Evolutionary conservation across 2,797 vertebrate species (phyloP).

Genomic region (Spondyliosoma cantharus): DNA sequence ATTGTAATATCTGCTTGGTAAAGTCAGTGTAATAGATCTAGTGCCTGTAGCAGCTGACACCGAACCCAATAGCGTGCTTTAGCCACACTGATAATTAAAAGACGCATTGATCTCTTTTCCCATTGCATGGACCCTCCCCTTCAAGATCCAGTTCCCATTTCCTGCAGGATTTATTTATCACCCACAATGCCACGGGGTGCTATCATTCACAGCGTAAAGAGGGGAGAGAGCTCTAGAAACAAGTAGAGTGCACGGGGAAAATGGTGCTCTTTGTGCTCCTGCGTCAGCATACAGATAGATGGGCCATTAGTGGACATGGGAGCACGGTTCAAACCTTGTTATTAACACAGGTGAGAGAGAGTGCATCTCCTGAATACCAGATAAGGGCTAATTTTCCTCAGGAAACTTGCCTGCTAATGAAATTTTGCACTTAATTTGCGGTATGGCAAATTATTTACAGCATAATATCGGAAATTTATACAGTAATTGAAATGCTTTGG

Average conservation of each 20-base stretch:
- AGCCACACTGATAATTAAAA: conserved; percentile 83
- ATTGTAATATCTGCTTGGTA: conserved; percentile 48
- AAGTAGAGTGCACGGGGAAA: conserved; percentile 67
- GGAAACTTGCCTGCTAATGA: conserved; percentile 8
- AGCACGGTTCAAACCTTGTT: conserved; percentile 70
- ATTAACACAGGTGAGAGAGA: conserved; percentile 67
- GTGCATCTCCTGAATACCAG: conserved; percentile 43
- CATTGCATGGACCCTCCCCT: conserved; percentile 57
- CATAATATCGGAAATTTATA: not conserved
- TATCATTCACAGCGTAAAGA: conserved; percentile 79
- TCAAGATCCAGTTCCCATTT: conserved; percentile 79
- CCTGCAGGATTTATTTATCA: conserved; percentile 83
- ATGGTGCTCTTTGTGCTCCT: conserved; percentile 71
- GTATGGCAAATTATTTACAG: conserved; percentile 22
- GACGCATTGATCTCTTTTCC: conserved; percentile 78
- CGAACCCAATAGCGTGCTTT: conserved; percentile 71
- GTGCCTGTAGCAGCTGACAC: conserved; percentile 61
- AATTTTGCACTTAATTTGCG: conserved; percentile 18
- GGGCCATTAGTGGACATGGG: conserved; percentile 75
- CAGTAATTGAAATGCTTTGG: conserved; percentile 13
- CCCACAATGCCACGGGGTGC: conserved; percentile 76
- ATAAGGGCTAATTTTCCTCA: conserved; percentile 44
- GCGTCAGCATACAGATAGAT: conserved; percentile 74
- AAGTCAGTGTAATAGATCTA: conserved; percentile 69
- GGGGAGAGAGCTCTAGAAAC: conserved; percentile 70